Conservation (phyloP, 1,140 invertebrate genomes). For the Lucilia cuprina region DNA sequence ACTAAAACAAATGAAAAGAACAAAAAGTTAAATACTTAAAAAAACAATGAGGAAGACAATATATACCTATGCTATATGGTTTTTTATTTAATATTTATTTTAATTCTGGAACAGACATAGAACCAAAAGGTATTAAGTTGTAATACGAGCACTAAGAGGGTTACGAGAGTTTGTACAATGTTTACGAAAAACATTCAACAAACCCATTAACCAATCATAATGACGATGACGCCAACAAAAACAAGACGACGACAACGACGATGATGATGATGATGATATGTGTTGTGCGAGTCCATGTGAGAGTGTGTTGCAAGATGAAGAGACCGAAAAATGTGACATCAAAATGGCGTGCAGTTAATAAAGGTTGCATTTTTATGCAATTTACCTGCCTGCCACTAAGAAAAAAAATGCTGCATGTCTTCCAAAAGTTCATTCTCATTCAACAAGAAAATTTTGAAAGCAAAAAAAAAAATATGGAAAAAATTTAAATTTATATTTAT, state of each 20-base stretch:
- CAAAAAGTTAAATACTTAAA: background rate
- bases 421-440: background rate
- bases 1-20: background rate
- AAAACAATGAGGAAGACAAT: background rate
- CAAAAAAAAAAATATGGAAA: background rate
- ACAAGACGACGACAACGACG: background rate
- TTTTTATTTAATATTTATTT: background rate
- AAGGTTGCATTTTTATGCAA: constrained; percentile 6
- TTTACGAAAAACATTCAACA: background rate
- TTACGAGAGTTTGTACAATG: background rate
- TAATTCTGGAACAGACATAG: background rate
- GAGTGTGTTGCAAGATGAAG: background rate
- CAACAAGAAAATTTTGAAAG: background rate
- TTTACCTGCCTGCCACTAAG: background rate
- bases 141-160: background rate
- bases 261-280: no score
- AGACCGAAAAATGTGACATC: constrained; percentile 28
- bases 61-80: no score
- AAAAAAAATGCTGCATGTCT: background rate
- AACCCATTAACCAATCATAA: constrained; percentile 32
- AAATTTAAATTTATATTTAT: background rate
- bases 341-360: constrained; percentile 34
- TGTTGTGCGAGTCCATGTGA: background rate
- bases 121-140: background rate
- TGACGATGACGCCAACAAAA: background rate